These are phyloP conservation scores for Calameuta filiformis DNA, from an alignment of 2,888 invertebrate genomes.

Conservation along the genomic window DNA sequence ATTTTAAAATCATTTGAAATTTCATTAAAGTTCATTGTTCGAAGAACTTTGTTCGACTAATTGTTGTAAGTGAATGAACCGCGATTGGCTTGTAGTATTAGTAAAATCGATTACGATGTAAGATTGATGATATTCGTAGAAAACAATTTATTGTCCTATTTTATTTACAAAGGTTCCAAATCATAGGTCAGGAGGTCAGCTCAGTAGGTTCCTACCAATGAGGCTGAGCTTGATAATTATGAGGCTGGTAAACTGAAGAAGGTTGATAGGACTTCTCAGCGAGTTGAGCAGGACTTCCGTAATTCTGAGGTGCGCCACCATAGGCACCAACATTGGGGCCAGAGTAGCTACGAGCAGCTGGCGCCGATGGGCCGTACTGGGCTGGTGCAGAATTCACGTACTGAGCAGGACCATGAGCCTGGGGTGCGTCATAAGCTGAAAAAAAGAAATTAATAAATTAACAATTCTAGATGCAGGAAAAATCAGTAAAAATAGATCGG, in stretches of 20 bases:
- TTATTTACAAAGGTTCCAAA: slow-evolving; percentile 54
- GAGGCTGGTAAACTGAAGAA: slow-evolving; percentile 47
- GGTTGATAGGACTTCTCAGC: slow-evolving; percentile 37
- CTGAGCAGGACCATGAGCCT: slow-evolving; percentile 26
- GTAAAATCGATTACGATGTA: neutral
- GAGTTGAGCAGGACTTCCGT: slow-evolving; percentile 33
- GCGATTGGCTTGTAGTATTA: neutral
- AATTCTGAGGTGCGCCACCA: slow-evolving; percentile 21
- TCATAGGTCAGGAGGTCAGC: slow-evolving; percentile 12
- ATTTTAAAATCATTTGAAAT: neutral
- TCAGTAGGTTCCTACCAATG: slow-evolving; percentile 46
- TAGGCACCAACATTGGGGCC: slow-evolving; percentile 25
- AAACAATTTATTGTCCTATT: slow-evolving; percentile 62
- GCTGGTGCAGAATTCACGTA: neutral
- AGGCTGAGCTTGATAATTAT: slow-evolving; percentile 52
- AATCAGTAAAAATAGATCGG: neutral
- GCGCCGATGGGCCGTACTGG: neutral
- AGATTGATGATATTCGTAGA: slow-evolving; percentile 8
- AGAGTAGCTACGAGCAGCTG: neutral
- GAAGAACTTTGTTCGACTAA: neutral
- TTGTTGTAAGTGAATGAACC: neutral
- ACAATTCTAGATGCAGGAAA: neutral
- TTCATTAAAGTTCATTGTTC: neutral
- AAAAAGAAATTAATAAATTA: slow-evolving; percentile 7
- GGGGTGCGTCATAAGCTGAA: slow-evolving; percentile 41